phyloP scores from a whole-genome alignment of 2,797 vertebrate genomes.

The Loris lydekkerianus region DNA sequence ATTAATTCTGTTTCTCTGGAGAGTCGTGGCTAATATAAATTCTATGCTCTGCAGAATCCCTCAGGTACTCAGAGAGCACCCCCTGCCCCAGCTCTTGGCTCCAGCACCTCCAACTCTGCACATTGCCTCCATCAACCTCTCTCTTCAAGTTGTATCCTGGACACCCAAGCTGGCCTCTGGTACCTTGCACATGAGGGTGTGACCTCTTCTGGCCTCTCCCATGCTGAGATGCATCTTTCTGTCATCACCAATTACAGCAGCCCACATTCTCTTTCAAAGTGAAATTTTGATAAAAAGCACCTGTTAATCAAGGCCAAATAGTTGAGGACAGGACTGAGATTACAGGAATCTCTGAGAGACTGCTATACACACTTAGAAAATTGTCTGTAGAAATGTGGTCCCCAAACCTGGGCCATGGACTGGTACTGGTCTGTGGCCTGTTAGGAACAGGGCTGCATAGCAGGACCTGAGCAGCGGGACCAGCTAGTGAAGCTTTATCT shows the following conservation, averaged over 20 bases:
- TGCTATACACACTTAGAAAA: not conserved
- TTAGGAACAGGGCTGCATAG: too few species aligned
- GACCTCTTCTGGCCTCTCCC: not conserved
- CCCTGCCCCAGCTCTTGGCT: not conserved
- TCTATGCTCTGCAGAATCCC: not conserved
- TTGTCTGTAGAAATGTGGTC: not conserved
- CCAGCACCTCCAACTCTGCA: not conserved
- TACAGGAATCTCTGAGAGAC: not conserved
- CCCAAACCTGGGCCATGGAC: too few species aligned
- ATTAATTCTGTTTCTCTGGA: not conserved
- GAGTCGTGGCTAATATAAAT: not conserved
- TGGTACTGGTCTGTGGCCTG: too few species aligned
- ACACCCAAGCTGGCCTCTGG: not conserved
- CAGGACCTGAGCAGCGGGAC: too few species aligned
- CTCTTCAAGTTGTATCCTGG: not conserved
- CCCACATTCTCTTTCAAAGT: not conserved
- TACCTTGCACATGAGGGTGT: fast-evolving
- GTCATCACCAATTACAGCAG: not conserved
- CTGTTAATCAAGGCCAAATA: not conserved
- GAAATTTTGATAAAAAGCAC: not conserved
- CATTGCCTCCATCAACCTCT: not conserved
- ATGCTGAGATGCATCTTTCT: not conserved
- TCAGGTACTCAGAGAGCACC: not conserved
- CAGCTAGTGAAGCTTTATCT: too few species aligned
- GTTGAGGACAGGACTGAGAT: not conserved